Conservation (phyloP, 2,797 vertebrate genomes). For the Lithobates pipiens region DNA sequence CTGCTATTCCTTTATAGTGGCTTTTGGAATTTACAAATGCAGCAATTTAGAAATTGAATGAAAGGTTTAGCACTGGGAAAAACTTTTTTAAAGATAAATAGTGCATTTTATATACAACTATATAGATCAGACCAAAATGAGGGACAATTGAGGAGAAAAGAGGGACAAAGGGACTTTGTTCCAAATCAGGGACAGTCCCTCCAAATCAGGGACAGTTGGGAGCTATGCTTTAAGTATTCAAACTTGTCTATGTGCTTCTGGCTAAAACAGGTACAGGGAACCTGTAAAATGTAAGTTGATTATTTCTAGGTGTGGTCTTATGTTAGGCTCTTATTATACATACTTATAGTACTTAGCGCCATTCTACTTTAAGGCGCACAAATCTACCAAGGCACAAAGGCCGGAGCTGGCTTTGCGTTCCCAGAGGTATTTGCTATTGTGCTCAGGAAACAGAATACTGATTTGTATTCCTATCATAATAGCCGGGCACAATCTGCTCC, state of each 20-base stretch:
- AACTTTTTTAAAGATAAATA: too few species aligned
- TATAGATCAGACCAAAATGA: too few species aligned
- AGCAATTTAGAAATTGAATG: too few species aligned
- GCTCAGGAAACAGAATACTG: conserved; percentile 39
- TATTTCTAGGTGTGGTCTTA: neutral
- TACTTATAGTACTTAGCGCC: neutral
- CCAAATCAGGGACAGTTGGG: too few species aligned
- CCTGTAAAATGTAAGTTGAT: neutral
- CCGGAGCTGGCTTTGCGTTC: neutral
- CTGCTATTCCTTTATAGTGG: too few species aligned
- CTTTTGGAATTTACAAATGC: too few species aligned
- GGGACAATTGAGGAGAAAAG: too few species aligned
- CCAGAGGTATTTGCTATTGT: neutral
- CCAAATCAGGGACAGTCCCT: too few species aligned
- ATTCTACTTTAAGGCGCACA: neutral
- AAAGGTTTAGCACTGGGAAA: too few species aligned
- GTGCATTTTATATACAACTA: too few species aligned
- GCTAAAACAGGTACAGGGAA: neutral
- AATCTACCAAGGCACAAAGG: neutral
- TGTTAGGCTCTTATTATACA: neutral
- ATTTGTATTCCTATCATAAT: conserved; percentile 2
- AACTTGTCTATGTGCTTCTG: neutral
- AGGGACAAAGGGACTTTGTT: too few species aligned
- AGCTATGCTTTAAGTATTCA: neutral
- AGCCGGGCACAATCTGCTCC: conserved; percentile 26